Conservation (phyloP, 2,797 vertebrate species). For the Crenuchus spilurus region DNA sequence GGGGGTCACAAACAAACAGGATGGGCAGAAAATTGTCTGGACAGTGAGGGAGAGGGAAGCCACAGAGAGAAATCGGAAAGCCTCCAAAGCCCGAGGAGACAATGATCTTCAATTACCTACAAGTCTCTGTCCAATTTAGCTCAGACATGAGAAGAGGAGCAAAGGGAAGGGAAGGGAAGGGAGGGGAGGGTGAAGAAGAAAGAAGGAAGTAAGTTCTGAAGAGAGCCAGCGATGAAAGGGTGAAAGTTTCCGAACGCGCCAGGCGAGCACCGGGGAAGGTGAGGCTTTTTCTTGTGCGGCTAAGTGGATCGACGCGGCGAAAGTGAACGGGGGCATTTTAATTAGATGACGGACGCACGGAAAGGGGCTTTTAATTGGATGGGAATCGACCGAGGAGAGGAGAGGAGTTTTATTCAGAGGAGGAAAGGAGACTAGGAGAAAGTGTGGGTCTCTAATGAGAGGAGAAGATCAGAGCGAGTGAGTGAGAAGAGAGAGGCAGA, state of each 20-base stretch:
- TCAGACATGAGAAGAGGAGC: constrained; percentile 56
- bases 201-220: constrained; percentile 40
- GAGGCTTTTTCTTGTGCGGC: constrained; percentile 26
- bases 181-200: background rate
- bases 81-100: constrained; percentile 55
- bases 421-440: constrained; percentile 50
- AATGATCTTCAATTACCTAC: constrained; percentile 69
- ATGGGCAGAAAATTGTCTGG: constrained; percentile 56
- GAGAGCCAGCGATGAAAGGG: constrained; percentile 21
- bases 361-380: constrained; percentile 60
- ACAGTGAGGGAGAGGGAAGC: constrained; percentile 59
- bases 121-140: constrained; percentile 69
- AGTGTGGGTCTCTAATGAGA: constrained; percentile 69
- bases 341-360: constrained; percentile 56
- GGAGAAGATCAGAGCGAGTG: constrained; percentile 58
- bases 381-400: constrained; percentile 48
- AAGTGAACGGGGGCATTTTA: constrained; percentile 55
- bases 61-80: constrained; percentile 54
- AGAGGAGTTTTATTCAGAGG: constrained; percentile 64
- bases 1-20: constrained; percentile 65
- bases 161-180: constrained; percentile 14
- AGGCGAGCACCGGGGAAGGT: constrained; percentile 35
- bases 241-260: constrained; percentile 23
- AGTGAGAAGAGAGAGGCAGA: constrained; percentile 62
- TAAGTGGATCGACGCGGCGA: constrained; percentile 49